These are phyloP conservation scores for Eueremaeus valkanovi DNA, from an alignment of 2,888 invertebrate genomes.

Conservation along the genomic window DNA sequence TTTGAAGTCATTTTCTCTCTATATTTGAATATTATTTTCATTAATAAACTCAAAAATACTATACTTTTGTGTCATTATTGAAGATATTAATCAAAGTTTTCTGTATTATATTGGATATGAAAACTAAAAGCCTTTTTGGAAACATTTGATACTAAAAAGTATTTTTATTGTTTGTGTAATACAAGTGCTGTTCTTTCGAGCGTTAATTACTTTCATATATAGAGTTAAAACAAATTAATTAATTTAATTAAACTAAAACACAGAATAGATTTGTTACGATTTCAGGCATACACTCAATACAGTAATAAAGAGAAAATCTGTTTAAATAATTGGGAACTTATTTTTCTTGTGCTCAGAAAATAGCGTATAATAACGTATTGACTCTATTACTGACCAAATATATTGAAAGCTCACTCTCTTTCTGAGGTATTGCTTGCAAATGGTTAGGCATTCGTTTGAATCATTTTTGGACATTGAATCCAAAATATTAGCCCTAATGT, in stretches of 20 bases:
- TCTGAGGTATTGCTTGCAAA: not conserved
- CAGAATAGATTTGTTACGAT: not conserved
- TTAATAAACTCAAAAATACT: not conserved
- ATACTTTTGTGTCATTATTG: not conserved
- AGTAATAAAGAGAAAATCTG: not conserved
- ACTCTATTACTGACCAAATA: not conserved
- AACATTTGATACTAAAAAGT: not conserved
- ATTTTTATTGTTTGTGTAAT: not conserved
- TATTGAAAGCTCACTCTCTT: not conserved
- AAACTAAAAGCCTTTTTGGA: not conserved
- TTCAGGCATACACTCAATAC: no score
- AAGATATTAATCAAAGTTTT: conserved; percentile 20
- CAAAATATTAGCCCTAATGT: conserved; percentile 27
- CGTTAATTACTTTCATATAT: conserved; percentile 17
- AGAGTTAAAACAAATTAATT: conserved; percentile 11
- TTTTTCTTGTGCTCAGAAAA: not conserved
- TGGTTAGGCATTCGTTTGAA: not conserved
- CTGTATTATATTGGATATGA: not conserved
- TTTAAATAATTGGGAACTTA: not conserved
- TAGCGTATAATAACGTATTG: not conserved
- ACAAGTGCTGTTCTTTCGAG: not conserved
- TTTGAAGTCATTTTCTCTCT: not conserved
- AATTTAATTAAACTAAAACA: conserved; percentile 1
- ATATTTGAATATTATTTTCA: conserved; percentile 10
- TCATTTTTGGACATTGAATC: conserved; percentile 3